Conservation (phyloP, 2,888 invertebrate species). For the Brachycybe producta region DNA sequence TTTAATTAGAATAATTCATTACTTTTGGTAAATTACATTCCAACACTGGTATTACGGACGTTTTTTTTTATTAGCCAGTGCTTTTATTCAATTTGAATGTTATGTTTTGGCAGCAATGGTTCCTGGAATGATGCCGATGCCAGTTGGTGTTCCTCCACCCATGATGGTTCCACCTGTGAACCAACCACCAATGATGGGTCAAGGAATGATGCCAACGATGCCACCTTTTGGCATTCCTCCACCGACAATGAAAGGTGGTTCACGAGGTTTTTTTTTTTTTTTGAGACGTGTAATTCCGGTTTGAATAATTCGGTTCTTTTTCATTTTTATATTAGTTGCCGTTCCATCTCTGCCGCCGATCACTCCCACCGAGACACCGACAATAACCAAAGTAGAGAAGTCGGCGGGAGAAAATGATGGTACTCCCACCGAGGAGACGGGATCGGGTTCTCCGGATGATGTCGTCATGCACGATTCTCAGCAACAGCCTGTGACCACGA, state of each 20-base stretch:
- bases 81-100: too few species aligned
- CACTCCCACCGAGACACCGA: not conserved
- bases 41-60: too few species aligned
- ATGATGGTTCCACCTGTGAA: slow-evolving; percentile 23
- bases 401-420: not conserved
- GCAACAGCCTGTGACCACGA: too few species aligned
- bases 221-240: slow-evolving; percentile 18
- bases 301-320: not conserved
- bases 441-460: not conserved
- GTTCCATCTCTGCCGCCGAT: too few species aligned
- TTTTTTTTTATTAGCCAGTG: too few species aligned
- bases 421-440: not conserved
- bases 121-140: slow-evolving; percentile 22
- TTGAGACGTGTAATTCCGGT: not conserved
- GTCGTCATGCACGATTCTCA: too few species aligned
- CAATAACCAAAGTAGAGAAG: not conserved
- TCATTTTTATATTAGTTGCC: not conserved
- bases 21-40: too few species aligned
- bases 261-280: not conserved
- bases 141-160: slow-evolving; percentile 25
- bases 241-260: slow-evolving; percentile 8
- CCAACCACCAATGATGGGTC: slow-evolving; percentile 16
- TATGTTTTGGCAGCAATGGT: slow-evolving; percentile 17
- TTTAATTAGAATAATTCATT: too few species aligned
- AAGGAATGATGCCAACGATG: too few species aligned